Evolutionary conservation across 2,888 invertebrate species (phyloP).

Genomic region (Melanotus villosus): DNA sequence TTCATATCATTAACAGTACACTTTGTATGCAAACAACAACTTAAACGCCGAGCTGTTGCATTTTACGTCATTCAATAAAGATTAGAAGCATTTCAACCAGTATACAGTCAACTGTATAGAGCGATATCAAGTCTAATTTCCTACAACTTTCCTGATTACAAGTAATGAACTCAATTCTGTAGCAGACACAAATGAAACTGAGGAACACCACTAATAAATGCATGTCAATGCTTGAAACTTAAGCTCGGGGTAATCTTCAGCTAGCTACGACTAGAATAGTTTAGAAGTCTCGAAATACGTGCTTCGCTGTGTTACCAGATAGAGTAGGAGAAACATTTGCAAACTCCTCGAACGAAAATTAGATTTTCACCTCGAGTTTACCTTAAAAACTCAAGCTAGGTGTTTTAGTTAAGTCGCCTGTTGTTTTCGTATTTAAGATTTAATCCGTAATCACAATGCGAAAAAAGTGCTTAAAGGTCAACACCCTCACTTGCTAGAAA

Average conservation of each 20-base stretch:
- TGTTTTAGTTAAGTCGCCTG: no score
- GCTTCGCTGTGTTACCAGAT: not conserved
- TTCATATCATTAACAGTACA: no score
- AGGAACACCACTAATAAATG: slow-evolving; percentile 19
- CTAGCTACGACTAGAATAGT: slow-evolving; percentile 17
- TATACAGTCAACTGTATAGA: not conserved
- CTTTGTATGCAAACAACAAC: no score
- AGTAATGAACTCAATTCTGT: slow-evolving; percentile 15
- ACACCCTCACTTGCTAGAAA: not conserved
- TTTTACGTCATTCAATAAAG: not conserved
- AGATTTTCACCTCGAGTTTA: no score
- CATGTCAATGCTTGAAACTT: slow-evolving; percentile 25
- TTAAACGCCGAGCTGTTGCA: not conserved
- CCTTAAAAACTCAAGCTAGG: no score
- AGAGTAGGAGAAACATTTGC: no score
- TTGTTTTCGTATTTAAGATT: no score
- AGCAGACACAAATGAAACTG: slow-evolving; percentile 11
- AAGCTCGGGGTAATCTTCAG: not conserved
- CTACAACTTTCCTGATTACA: slow-evolving; percentile 22
- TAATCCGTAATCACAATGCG: no score
- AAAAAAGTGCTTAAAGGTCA: not conserved
- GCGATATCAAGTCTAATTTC: slow-evolving; percentile 19
- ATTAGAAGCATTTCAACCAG: not conserved
- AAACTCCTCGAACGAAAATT: no score
- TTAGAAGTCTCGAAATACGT: slow-evolving; percentile 12